A percentile compares a stretch with the other conserved stretches of the same genome.
These are phyloP conservation scores for Drosophila falleni DNA, from an alignment of 2,888 invertebrate species.

Conservation along the genomic window DNA sequence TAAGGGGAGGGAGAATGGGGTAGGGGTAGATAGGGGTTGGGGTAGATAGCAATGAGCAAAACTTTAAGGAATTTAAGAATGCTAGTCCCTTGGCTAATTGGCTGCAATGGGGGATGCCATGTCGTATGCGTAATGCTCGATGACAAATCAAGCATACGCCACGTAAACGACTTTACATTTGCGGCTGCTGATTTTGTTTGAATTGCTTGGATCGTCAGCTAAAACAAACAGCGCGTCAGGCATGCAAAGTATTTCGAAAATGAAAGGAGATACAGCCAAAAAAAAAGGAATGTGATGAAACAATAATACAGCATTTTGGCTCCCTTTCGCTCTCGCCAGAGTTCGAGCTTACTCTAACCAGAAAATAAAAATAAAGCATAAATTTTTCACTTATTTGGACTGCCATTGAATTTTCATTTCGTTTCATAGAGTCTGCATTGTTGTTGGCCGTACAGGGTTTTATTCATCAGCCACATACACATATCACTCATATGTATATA, in stretches of 20 bases:
- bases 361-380: conserved; percentile 58
- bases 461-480: conserved; percentile 36
- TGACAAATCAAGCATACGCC: conserved; percentile 75
- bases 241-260: conserved; percentile 61
- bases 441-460: conserved; percentile 28
- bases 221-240: conserved; percentile 46
- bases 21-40: neutral
- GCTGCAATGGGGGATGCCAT: conserved; percentile 51
- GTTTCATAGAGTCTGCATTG: conserved; percentile 54
- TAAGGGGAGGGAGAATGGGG: neutral
- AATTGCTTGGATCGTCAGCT: conserved; percentile 47
- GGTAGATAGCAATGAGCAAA: conserved; percentile 26
- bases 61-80: conserved; percentile 60
- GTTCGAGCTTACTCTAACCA: neutral
- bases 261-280: conserved; percentile 22
- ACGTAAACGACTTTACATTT: conserved; percentile 53
- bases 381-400: conserved; percentile 73
- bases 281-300: conserved; percentile 22
- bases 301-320: conserved; percentile 23
- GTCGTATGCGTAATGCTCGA: conserved; percentile 70
- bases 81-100: conserved; percentile 60
- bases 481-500: conserved; percentile 15
- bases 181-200: conserved; percentile 55
- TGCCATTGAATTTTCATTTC: conserved; percentile 74
- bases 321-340: neutral